Percentiles rank a stretch among this genome's conserved stretches.
Conservation (phyloP, 2,888 invertebrate genomes). For the Amaurobius ferox region DNA sequence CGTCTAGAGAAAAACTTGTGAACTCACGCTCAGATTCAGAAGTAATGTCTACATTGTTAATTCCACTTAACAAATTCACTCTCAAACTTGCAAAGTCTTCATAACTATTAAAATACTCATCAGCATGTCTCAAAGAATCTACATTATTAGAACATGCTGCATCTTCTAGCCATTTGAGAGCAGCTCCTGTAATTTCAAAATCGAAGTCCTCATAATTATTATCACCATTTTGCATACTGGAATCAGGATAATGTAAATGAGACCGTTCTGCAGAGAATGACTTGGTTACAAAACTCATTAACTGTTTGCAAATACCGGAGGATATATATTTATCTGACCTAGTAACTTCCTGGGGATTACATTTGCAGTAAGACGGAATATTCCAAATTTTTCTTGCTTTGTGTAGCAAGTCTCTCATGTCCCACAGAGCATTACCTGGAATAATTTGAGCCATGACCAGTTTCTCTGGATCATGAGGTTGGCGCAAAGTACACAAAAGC, state of each 20-base stretch:
- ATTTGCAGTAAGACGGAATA: slow-evolving; percentile 81
- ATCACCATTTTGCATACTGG: background rate
- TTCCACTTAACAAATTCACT: background rate
- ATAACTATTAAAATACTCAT: slow-evolving; percentile 25
- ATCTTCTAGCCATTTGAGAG: slow-evolving; percentile 44
- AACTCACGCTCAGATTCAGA: slow-evolving; percentile 5
- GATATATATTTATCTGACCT: slow-evolving; percentile 32
- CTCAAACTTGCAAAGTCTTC: slow-evolving; percentile 41
- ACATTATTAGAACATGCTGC: background rate
- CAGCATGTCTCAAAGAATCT: background rate
- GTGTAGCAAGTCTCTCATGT: slow-evolving; percentile 83
- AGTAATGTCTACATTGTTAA: background rate
- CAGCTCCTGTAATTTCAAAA: slow-evolving; percentile 27
- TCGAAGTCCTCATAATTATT: slow-evolving; percentile 51
- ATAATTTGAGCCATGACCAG: slow-evolving; percentile 96
- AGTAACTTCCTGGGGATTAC: slow-evolving; percentile 1
- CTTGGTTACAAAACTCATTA: slow-evolving; percentile 57
- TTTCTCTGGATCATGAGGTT: slow-evolving; percentile 88
- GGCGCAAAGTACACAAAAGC: slow-evolving; percentile 90
- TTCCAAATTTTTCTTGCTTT: slow-evolving; percentile 87
- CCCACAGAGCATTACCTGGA: slow-evolving; percentile 82
- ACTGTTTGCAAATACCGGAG: slow-evolving; percentile 59
- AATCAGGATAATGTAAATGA: slow-evolving; percentile 1
- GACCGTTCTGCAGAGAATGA: slow-evolving; percentile 21
- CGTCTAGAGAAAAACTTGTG: slow-evolving; percentile 81